These are phyloP conservation scores for Dromius quadrimaculatus DNA, from an alignment of 2,888 invertebrate species.

Conservation along the genomic window DNA sequence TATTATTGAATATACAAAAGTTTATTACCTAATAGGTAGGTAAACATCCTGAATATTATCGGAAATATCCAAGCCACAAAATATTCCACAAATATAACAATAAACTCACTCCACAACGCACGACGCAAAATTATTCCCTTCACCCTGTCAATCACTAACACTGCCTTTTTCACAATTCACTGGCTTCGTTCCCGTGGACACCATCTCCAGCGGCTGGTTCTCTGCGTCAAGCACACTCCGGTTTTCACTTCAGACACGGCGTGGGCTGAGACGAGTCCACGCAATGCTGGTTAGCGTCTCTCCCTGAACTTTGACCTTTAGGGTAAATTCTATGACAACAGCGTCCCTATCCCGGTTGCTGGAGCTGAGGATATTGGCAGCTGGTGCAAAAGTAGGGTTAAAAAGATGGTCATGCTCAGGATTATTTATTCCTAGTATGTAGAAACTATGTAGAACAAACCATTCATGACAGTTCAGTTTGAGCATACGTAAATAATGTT, in stretches of 20 bases:
- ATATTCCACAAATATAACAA: too few relatives aligned
- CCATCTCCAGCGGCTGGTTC: slow-evolving; percentile 39
- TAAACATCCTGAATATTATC: too few relatives aligned
- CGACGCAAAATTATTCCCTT: background rate
- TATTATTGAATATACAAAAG: too few relatives aligned
- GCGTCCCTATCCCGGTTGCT: background rate
- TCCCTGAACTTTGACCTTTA: slow-evolving; percentile 61
- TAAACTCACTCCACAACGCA: too few relatives aligned
- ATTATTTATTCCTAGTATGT: too few relatives aligned
- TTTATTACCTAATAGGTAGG: too few relatives aligned
- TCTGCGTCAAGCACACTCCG: slow-evolving; percentile 52
- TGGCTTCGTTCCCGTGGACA: slow-evolving; percentile 52
- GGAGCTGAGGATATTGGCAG: background rate
- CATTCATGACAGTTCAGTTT: too few relatives aligned
- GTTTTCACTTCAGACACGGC: slow-evolving; percentile 56
- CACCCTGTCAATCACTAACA: background rate
- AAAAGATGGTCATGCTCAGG: too few relatives aligned
- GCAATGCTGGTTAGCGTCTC: slow-evolving; percentile 58
- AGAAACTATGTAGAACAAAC: too few relatives aligned
- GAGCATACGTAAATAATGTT: too few relatives aligned
- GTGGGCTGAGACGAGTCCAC: slow-evolving; percentile 60
- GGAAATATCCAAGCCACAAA: too few relatives aligned
- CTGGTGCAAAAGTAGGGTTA: background rate
- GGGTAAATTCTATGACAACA: slow-evolving; percentile 60
- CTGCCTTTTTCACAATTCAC: slow-evolving; percentile 5